Evolutionary conservation across 35 echinoderm and acorn worm genomes (phyloP).

Genomic region (Apostichopus californicus): DNA sequence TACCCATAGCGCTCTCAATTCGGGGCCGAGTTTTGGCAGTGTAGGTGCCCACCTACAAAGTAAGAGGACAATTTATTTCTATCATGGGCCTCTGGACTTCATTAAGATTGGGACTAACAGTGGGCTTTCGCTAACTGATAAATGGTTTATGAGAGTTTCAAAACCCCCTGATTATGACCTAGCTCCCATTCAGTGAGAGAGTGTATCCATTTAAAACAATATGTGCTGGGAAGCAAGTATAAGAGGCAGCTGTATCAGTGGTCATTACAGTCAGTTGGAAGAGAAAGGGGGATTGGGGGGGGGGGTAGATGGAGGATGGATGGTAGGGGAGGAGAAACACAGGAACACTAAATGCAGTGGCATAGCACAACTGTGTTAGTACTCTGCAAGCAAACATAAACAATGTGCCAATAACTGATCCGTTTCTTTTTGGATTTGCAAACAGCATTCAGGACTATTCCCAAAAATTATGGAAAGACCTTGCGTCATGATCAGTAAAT

Average conservation of each 20-base stretch:
- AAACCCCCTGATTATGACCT: background rate
- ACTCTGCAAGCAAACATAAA: background rate
- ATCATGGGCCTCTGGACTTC: background rate
- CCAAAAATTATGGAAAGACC: too few relatives aligned
- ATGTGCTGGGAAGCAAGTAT: background rate
- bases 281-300: background rate
- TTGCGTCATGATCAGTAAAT: too few relatives aligned
- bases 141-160: too few relatives aligned
- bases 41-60: conserved; percentile 89
- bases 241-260: background rate
- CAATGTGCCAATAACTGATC: too few relatives aligned
- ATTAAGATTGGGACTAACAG: too few relatives aligned
- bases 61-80: conserved; percentile 31
- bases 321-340: background rate
- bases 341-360: background rate
- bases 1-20: conserved; percentile 92
- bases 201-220: background rate
- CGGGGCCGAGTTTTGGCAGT: conserved; percentile 84
- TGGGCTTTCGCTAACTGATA: too few relatives aligned
- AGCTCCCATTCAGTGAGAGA: too few relatives aligned
- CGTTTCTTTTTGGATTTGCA: too few relatives aligned
- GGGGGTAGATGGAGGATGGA: background rate
- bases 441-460: too few relatives aligned
- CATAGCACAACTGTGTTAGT: background rate
- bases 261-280: background rate